Percentiles rank a stretch among this genome's conserved stretches.
Conservation (phyloP, 1,140 invertebrate species). For the Aphelinus atriplicis region DNA sequence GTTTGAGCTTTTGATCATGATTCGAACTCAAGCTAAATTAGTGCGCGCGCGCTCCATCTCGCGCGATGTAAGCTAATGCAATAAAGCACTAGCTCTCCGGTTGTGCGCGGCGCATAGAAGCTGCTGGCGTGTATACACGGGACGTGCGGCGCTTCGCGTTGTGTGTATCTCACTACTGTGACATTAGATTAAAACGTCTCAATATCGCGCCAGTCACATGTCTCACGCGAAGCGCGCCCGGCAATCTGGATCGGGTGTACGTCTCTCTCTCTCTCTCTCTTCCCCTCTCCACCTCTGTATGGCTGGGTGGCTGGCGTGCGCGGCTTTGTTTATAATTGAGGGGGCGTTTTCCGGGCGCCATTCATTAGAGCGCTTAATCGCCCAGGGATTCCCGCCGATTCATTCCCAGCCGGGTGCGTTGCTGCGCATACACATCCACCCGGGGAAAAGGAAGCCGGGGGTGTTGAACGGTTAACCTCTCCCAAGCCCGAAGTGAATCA, state of each 20-base stretch:
- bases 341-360: background rate
- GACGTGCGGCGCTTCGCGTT: background rate
- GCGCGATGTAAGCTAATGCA: background rate
- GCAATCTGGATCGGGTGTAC: background rate
- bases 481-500: constrained; percentile 19
- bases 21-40: too few relatives aligned
- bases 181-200: constrained; percentile 25
- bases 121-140: too few relatives aligned
- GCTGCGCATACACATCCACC: too few relatives aligned
- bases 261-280: background rate
- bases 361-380: constrained; percentile 33
- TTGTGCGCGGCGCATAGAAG: too few relatives aligned
- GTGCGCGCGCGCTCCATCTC: too few relatives aligned
- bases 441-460: background rate
- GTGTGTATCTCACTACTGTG: background rate
- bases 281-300: background rate
- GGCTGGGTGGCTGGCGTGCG: background rate
- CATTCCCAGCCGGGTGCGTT: constrained; percentile 2
- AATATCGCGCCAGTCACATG: background rate
- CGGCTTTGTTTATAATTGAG: constrained; percentile 26
- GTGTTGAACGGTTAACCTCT: too few relatives aligned
- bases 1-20: too few relatives aligned
- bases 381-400: constrained; percentile 19
- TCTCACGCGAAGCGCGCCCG: background rate
- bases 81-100: background rate